Base-by-base conservation (phyloP, 2,797 vertebrate genomes). In the Sciurus carolinensis region DNA sequence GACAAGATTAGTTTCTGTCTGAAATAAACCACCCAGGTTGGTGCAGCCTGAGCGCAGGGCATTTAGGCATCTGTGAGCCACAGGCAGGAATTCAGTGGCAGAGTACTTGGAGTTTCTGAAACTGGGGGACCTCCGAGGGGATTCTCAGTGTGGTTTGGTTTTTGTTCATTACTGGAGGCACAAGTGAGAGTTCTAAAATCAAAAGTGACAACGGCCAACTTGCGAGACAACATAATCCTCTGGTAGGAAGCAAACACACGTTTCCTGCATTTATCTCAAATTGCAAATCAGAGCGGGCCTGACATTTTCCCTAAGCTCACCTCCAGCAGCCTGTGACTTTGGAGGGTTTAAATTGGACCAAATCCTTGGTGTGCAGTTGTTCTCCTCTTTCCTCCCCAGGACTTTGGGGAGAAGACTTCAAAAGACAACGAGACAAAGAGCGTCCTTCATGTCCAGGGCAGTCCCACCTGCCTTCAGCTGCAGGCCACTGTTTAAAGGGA, bases 121-220 rank as follows among this genome's bases (percentile, higher is more conserved):
- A 39, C 39, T 76, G 75, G 22, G 90, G 64, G 94, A 90, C 76
- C 0, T 0, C 59, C 44, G 36, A 14, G 0, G 0, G 2, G 17
- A 72, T 4, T 39, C 87, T 81, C 72, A 7, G 71, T 52, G 24
- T 26, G 87, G 66, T 57, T 84, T 88, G 80, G 90, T 54, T 44
- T 91, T 72, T 12, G 91, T 67, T 94, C n/a, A 6, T 42, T 42
- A 75, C 26, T 54, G 67, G 95, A 95, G 87, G 64, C 54, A 80
- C 36, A 66, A 98, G 90, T 52, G 84, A 96, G 52, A 12, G n/a
- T 73, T 89, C 77, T 86, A 91, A 92, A 97, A 96, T 54, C 50
- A 81, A 97, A 94, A 97, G 93, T 88, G 96, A 95, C 96, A 92
- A 86, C 95, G 96, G 96, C 97, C 91, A 76, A 28, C 57, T 36